These are phyloP conservation scores for Dryococelus australis DNA, from an alignment of 2,888 invertebrate genomes.

Conservation along the genomic window DNA sequence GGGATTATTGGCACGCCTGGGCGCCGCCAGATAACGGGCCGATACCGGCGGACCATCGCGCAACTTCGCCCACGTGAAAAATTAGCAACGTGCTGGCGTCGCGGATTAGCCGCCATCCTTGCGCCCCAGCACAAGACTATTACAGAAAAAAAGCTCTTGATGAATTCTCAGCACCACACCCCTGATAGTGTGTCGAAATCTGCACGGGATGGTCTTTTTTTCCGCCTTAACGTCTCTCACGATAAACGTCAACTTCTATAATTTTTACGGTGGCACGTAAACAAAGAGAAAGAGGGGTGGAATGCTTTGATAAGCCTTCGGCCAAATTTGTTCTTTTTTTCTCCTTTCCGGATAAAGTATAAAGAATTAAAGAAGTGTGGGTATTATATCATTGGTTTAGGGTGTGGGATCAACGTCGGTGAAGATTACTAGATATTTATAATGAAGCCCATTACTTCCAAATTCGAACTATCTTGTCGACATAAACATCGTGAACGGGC, in stretches of 20 bases:
- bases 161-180: not conserved
- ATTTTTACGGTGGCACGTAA: no score
- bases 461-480: no score
- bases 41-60: not conserved
- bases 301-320: no score
- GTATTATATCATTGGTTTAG: no score
- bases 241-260: not conserved
- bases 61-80: not conserved
- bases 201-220: not conserved
- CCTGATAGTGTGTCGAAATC: not conserved
- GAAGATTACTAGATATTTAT: no score
- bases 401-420: no score
- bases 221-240: not conserved
- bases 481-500: no score
- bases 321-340: no score
- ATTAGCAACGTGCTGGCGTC: conserved; percentile 8
- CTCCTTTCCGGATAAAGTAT: no score
- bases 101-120: not conserved
- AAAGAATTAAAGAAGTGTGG: no score
- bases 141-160: not conserved
- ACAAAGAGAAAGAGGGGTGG: no score
- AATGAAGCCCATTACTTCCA: no score
- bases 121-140: not conserved
- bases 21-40: not conserved
- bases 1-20: conserved; percentile 3